A percentile compares a stretch with the other conserved stretches of the same genome.
These are phyloP conservation scores for Drosophila barbarae DNA, from an alignment of 2,888 invertebrate genomes.

Conservation along the genomic window DNA sequence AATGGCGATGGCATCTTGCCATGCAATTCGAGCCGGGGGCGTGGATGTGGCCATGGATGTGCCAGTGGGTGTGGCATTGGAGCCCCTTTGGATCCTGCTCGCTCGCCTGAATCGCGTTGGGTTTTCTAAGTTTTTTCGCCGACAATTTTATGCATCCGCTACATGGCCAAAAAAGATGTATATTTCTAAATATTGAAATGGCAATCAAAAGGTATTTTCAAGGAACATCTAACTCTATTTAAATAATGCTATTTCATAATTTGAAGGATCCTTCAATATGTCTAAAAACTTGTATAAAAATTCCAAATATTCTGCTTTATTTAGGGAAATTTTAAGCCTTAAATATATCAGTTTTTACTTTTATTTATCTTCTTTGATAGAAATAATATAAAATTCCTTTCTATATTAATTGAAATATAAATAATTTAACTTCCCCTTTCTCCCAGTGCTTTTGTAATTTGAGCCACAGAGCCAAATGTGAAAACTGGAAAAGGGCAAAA, in stretches of 20 bases:
- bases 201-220: background rate
- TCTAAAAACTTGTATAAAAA: no score
- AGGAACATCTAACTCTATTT: no score
- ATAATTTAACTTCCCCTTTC: constrained; percentile 8
- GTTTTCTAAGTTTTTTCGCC: constrained; percentile 54
- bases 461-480: constrained; percentile 59
- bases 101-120: constrained; percentile 34
- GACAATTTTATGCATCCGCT: constrained; percentile 55
- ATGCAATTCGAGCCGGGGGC: constrained; percentile 59
- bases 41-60: constrained; percentile 37
- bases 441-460: constrained; percentile 59
- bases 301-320: background rate
- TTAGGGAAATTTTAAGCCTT: no score
- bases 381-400: background rate
- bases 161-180: constrained; percentile 42
- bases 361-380: background rate
- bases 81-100: constrained; percentile 46
- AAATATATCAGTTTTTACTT: background rate
- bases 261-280: background rate
- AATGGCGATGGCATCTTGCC: constrained; percentile 67
- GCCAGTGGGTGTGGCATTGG: constrained; percentile 33
- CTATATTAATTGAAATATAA: background rate
- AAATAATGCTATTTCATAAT: background rate
- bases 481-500: constrained; percentile 55
- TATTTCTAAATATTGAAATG: background rate